Conservation (phyloP, 2,113 vertebrate genomes). For the Archocentrus centrarchus region DNA sequence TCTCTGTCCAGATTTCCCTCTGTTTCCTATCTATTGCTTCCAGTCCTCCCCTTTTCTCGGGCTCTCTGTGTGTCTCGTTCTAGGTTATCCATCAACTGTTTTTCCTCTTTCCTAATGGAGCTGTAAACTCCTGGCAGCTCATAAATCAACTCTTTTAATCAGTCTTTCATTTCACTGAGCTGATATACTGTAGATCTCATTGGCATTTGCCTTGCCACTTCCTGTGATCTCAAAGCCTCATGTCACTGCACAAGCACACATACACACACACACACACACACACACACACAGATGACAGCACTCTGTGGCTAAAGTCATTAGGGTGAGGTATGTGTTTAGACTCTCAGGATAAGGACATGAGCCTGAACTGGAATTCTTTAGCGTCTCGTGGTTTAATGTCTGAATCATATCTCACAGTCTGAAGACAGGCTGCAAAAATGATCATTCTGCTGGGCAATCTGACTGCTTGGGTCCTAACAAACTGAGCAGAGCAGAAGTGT, state of each 20-base stretch:
- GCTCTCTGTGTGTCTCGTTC: background rate
- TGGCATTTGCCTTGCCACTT: slow-evolving; percentile 56
- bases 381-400: slow-evolving; percentile 61
- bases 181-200: slow-evolving; percentile 53
- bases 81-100: slow-evolving; percentile 50
- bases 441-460: slow-evolving; percentile 38
- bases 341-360: slow-evolving; percentile 63
- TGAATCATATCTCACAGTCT: slow-evolving; percentile 57
- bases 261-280: slow-evolving; percentile 27
- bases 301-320: slow-evolving; percentile 60
- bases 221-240: slow-evolving; percentile 38
- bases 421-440: slow-evolving; percentile 33
- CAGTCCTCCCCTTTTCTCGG: background rate
- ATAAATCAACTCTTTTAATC: slow-evolving; percentile 73
- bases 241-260: slow-evolving; percentile 30
- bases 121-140: slow-evolving; percentile 58
- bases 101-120: slow-evolving; percentile 60
- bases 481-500: slow-evolving; percentile 28
- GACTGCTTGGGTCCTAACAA: slow-evolving; percentile 36
- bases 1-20: slow-evolving; percentile 13
- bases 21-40: slow-evolving; percentile 12
- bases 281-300: slow-evolving; percentile 1
- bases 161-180: slow-evolving; percentile 55
- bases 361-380: slow-evolving; percentile 69
- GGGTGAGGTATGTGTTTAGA: slow-evolving; percentile 67